Conservation (phyloP, 2,888 invertebrate genomes). For the Chaetogeoica ovagalla region DNA sequence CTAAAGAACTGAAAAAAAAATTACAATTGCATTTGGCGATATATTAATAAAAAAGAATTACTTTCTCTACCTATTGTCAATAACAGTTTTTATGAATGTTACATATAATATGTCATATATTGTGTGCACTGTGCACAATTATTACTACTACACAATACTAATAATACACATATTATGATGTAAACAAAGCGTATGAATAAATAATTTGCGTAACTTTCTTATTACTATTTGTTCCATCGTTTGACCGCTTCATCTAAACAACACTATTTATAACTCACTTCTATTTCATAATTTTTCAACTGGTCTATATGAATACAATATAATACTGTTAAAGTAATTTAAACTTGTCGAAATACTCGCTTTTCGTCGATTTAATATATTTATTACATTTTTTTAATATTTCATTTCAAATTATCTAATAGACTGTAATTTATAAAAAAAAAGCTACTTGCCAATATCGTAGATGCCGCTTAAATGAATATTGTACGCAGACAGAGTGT, state of each 20-base stretch:
- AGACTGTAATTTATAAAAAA: neutral
- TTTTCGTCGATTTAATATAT: constrained; percentile 6
- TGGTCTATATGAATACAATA: neutral
- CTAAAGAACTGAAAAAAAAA: constrained; percentile 13
- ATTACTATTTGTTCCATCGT: constrained; percentile 24
- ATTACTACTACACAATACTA: constrained; percentile 31
- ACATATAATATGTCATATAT: neutral
- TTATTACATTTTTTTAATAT: neutral
- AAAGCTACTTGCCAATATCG: too few relatives aligned
- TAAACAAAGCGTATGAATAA: constrained; percentile 29
- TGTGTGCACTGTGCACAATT: neutral
- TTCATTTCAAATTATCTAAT: constrained; percentile 17
- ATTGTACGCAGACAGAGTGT: too few relatives aligned
- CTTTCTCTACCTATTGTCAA: constrained; percentile 44
- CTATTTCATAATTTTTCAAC: neutral
- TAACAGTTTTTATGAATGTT: neutral
- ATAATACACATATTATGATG: constrained; percentile 10
- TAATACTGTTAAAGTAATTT: neutral
- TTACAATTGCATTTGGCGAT: constrained; percentile 4
- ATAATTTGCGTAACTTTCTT: constrained; percentile 38
- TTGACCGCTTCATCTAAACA: neutral
- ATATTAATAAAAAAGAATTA: constrained; percentile 7
- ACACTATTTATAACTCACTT: neutral
- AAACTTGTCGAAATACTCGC: neutral
- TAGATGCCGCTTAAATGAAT: too few relatives aligned